phyloP scores from a whole-genome alignment of 2,113 vertebrate genomes.

The Anolis sagrei region DNA sequence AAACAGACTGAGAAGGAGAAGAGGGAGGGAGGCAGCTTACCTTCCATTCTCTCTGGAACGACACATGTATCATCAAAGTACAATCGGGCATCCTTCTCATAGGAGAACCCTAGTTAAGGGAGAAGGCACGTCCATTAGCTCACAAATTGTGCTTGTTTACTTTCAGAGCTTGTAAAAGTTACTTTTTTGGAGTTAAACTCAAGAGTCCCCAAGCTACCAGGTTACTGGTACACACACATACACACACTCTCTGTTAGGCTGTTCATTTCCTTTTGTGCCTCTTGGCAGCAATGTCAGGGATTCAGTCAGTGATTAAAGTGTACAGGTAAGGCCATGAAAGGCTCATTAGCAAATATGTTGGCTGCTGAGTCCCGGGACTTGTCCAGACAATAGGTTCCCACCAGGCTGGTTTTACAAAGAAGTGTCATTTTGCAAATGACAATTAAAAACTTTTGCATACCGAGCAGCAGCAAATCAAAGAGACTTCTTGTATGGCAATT shows the following conservation, averaged over 20 bases:
- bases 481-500: neutral
- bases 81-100: constrained; percentile 89
- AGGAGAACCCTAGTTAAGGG: constrained; percentile 83
- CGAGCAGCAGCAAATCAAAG: neutral
- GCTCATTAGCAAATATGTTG: neutral
- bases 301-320: neutral
- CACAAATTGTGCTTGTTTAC: neutral
- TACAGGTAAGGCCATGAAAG: constrained; percentile 8
- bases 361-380: constrained; percentile 7
- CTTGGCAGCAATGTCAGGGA: neutral
- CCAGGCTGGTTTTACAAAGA: neutral
- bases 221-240: too few relatives aligned
- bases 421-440: neutral
- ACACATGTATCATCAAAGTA: constrained; percentile 95
- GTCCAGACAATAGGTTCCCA: constrained; percentile 1
- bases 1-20: too few relatives aligned
- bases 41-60: constrained; percentile 92
- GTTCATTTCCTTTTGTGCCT: neutral
- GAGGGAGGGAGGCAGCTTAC: constrained; percentile 69
- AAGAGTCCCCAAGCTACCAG: too few relatives aligned
- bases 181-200: neutral
- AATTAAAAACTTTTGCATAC: neutral
- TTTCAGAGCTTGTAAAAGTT: neutral
- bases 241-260: neutral
- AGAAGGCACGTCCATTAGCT: neutral